A percentile compares a stretch with the other conserved stretches of the same genome.
phyloP scores from a whole-genome alignment of 2,888 invertebrate species.

The Xylota segnis region DNA sequence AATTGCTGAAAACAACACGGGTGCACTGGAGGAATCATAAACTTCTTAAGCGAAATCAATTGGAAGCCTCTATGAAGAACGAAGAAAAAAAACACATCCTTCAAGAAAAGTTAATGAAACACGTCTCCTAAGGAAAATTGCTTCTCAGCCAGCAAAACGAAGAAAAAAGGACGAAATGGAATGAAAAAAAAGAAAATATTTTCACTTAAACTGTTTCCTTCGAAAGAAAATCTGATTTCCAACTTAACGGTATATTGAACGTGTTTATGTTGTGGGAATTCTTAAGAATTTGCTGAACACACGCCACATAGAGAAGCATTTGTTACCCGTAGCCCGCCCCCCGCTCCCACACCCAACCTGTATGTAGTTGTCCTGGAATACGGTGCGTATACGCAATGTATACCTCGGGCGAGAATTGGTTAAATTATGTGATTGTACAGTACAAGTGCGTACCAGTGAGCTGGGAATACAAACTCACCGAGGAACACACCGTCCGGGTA shows the following conservation, averaged over 20 bases:
- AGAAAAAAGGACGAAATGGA: neutral
- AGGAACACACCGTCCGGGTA: slow-evolving; percentile 18
- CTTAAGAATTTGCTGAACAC: slow-evolving; percentile 19
- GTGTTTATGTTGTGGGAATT: slow-evolving; percentile 48
- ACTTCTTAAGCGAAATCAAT: slow-evolving; percentile 56
- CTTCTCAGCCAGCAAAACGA: slow-evolving; percentile 27
- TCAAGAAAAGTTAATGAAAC: slow-evolving; percentile 66
- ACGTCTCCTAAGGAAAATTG: slow-evolving; percentile 55
- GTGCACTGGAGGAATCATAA: slow-evolving; percentile 61
- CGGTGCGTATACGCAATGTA: slow-evolving; percentile 45
- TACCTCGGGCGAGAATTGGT: slow-evolving; percentile 53
- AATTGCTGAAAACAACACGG: slow-evolving; percentile 57
- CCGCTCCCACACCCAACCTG: too few species aligned
- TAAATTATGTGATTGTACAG: slow-evolving; percentile 59
- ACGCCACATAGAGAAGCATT: neutral
- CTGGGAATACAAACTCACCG: slow-evolving; percentile 13
- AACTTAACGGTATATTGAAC: slow-evolving; percentile 57
- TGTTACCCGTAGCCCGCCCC: too few species aligned
- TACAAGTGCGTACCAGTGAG: slow-evolving; percentile 45
- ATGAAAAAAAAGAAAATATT: slow-evolving; percentile 11
- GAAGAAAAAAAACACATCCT: slow-evolving; percentile 5
- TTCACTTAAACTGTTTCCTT: slow-evolving; percentile 39
- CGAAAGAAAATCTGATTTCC: slow-evolving; percentile 57
- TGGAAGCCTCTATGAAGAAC: slow-evolving; percentile 1
- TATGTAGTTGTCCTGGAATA: slow-evolving; percentile 5